Base-by-base conservation (phyloP, 1,140 invertebrate genomes). In the Cotesia glomerata region DNA sequence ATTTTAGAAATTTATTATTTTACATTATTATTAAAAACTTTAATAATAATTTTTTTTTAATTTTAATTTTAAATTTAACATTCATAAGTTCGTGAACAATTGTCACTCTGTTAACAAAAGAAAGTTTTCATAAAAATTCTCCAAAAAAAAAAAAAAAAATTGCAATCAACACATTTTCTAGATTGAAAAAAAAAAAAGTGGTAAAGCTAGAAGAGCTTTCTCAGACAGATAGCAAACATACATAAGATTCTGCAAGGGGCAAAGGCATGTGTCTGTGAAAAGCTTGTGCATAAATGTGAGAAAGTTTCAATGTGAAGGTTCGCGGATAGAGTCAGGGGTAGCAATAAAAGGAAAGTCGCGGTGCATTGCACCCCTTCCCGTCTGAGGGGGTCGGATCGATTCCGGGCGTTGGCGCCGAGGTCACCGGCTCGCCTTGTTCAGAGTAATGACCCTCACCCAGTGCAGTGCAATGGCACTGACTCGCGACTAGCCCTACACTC, bases 391-490 rank as follows among this genome's bases (percentile, higher is more conserved):
- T 81, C 78, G 85, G 84, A 87, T 87, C 85, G 84, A 87, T 87
- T 81, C 77, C 83, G 84, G 85, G 85, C 85, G 85, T 86, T 84
- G 85, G 85, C 85, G 84, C 83, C 81, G 85, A 86, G 85, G 85
- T 87, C 85, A 86, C 85, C 83, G 85, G 83, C 85, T 85, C 81
- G 82, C 81, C 81, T 83, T 83, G 80, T 81, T 85, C 83, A 83
- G 85, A 86, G 84, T 87, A 87, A 87, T 86, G 85, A 86, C 85
- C 85, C 85, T 87, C 85, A 87, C 85, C 85, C 84, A 87, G 85
- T 86, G 85, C 84, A 86, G 84, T 85, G 85, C 85, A 86, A 86
- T 84, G 84, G 85, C 85, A 87, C 82, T 81, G 82, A 71, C 73
- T 72, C 75, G 36, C 69, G 14, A 39, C 62, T 14, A 51, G 52